Evolutionary conservation across 2,113 vertebrate species (phyloP), one percentile per base, ranked within the genome.

Genomic region (Erythrocebus patas): DNA sequence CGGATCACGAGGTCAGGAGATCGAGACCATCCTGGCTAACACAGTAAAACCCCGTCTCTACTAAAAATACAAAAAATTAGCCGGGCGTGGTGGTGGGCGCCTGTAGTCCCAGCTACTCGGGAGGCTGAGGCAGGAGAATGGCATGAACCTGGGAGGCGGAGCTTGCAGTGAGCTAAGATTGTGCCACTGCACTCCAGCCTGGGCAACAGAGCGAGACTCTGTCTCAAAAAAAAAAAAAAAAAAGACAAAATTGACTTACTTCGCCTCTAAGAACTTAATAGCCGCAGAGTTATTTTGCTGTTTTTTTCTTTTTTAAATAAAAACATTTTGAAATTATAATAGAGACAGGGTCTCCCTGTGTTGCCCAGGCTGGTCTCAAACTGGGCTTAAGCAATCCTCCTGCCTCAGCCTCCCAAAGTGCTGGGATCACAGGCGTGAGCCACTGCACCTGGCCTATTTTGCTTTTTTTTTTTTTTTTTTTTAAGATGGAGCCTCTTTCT

Each of bases 31-130:
- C 64, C 30, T 66, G 27, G 30, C 27, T 27, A 66, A 66, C 64
- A 14, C 27, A 5, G 64, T 35, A 1, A 66, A 35, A 66, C 30
- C 13, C 6, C 13, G 2, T 66, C 30, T 66, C 64, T 64, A 64
- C 30, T 32, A 35, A 32, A 66, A 66, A 17, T 35, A 27, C 64
- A 68, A 68, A 61, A 61, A 16, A 68, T 68, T 68, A 68, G 32
- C 32, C 1, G 0, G 59, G 32, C 0, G 0, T 17, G 64, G 64
- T 8, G 32, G 14, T 6, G 1, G 6, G 3, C 0, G 32, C 14
- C 64, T 68, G 64, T 35, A 68, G 30, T 68, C 14, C 64, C 64
- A 68, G 64, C 32, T 68, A 68, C 64, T 68, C 32, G 14, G 32
- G 32, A 68, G 32, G 30, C 64, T 35, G 14, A 68, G 13, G 64